Evolutionary conservation across 2,888 invertebrate genomes (phyloP), one percentile per base, ranked within the genome.

Genomic region (Thereva unica): DNA sequence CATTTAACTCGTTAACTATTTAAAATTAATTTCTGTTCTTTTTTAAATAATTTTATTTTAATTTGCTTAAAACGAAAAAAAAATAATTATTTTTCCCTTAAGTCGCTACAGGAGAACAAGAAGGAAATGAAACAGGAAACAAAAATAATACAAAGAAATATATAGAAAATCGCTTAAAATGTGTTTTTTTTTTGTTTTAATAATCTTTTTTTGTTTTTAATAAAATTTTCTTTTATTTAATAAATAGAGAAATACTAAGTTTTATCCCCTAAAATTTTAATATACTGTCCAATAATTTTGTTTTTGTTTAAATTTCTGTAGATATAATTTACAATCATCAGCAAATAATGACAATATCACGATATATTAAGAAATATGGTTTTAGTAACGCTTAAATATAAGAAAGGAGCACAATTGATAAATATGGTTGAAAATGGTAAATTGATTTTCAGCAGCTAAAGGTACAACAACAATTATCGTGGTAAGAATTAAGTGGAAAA

Each of bases 291-390:
- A 59, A 47, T 59, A 59, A 41, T 57, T 37, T 23, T 57, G n/a
- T n/a, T 45, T 44, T 35, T 57, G 38, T 59, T 47, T 38, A 38
- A 38, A 12, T 47, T 37, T 37, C 37, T 37, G 10, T 47, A 47
- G 47, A 47, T 10, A 37, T 47, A 47, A 59, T 59, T n/a, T 59
- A 59, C 57, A 59, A 41, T 59, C 57, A 47, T 38, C 57, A 59
- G 47, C 57, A 59, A 59, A 45, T 47, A 59, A 45, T 59, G 47
- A 59, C 57, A 59, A 59, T 59, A 59, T 59, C 57, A 59, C 57
- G 57, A 38, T 56, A 59, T 57, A 38, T 23, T 23, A 23, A 23
- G 23, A 23, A 23, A 23, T 23, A 23, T 23, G 23, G 1, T 23
- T 23, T 23, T 23, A 23, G 23, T 23, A 23, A 23, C 23, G 23